Conservation (phyloP, 2,888 invertebrate genomes). For the Dromius quadrimaculatus region DNA sequence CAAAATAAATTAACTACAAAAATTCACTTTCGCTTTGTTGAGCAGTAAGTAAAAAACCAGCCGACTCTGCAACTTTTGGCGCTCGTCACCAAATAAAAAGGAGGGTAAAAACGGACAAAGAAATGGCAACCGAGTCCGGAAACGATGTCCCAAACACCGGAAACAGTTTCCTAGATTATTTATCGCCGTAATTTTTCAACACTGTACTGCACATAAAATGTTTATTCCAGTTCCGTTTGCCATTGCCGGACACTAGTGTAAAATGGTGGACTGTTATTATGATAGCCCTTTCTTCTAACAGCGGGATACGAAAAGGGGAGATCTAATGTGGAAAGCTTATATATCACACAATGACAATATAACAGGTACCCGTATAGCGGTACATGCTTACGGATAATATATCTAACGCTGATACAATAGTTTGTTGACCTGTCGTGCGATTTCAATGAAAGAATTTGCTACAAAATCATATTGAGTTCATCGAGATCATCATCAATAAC, state of each 20-base stretch:
- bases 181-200: conserved; percentile 52
- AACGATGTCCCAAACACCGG: conserved; percentile 51
- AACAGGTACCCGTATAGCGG: conserved; percentile 31
- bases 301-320: neutral
- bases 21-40: conserved; percentile 52
- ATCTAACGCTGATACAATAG: conserved; percentile 40
- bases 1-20: conserved; percentile 53
- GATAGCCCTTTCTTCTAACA: neutral
- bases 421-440: conserved; percentile 39
- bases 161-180: conserved; percentile 51
- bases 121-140: conserved; percentile 46
- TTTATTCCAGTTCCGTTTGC: conserved; percentile 46
- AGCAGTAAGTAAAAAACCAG: conserved; percentile 42
- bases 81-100: conserved; percentile 44
- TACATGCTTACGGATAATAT: conserved; percentile 41
- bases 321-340: neutral
- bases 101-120: conserved; percentile 49
- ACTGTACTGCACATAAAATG: conserved; percentile 42
- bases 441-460: conserved; percentile 11
- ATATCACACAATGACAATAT: conserved; percentile 23
- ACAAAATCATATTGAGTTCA: no score
- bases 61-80: conserved; percentile 42
- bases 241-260: conserved; percentile 25
- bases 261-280: conserved; percentile 10
- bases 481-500: no score